phyloP scores from a whole-genome alignment of 2,797 vertebrate genomes.

The Paramormyrops hopkinsi region DNA sequence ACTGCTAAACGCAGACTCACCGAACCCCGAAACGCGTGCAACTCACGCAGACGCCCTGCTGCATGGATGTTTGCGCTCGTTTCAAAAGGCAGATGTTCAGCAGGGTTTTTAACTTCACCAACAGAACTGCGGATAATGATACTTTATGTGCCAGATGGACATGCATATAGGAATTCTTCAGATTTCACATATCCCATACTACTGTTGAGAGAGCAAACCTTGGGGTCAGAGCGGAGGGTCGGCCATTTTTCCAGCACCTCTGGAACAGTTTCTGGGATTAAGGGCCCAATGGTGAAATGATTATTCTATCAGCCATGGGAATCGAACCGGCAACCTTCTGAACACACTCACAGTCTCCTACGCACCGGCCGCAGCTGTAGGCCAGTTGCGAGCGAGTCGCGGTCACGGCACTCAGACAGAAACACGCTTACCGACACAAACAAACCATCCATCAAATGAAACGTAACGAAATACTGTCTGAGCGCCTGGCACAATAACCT shows the following conservation, averaged over 20 bases:
- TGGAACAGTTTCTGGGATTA: neutral
- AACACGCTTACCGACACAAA: neutral
- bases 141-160: conserved; percentile 15
- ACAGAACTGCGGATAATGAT: conserved; percentile 14
- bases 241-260: neutral
- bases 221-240: neutral
- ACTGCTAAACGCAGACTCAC: neutral
- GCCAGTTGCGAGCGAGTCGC: neutral
- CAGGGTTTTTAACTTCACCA: neutral
- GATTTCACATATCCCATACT: neutral
- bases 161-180: neutral
- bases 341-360: neutral
- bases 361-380: neutral
- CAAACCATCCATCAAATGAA: neutral
- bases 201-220: neutral
- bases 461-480: neutral
- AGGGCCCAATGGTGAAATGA: neutral
- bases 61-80: neutral
- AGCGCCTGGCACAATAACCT: neutral
- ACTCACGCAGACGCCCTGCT: neutral
- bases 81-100: neutral
- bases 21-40: neutral
- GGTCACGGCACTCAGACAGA: neutral
- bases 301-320: neutral
- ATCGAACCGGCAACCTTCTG: neutral